phyloP scores from a whole-genome alignment of 2,113 vertebrate species.

The Gambusia holbrooki region DNA sequence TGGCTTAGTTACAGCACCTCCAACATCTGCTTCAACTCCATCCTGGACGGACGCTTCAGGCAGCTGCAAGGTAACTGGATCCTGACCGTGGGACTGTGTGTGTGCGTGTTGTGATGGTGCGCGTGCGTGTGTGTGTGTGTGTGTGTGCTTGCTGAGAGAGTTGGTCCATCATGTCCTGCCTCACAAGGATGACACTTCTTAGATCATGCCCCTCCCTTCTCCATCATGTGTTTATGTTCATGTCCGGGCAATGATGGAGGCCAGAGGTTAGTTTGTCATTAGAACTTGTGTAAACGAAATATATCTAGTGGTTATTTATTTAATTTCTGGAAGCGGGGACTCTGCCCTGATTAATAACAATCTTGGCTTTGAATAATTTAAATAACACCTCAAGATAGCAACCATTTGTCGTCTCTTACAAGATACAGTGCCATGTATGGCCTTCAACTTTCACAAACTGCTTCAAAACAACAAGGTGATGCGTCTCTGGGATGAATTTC shows the following conservation, averaged over 20 bases:
- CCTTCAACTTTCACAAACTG: neutral
- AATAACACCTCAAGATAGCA: slow-evolving; percentile 60
- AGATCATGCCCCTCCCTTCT: slow-evolving; percentile 42
- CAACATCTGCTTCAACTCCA: slow-evolving; percentile 81
- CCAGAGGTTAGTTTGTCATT: slow-evolving; percentile 33
- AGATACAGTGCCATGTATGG: neutral
- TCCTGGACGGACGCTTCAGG: slow-evolving; percentile 83
- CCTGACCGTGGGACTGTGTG: slow-evolving; percentile 1
- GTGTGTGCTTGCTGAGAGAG: slow-evolving; percentile 15
- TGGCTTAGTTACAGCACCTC: slow-evolving; percentile 83
- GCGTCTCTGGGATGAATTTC: neutral
- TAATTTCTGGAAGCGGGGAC: slow-evolving; percentile 59
- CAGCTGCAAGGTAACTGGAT: slow-evolving; percentile 83
- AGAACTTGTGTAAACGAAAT: slow-evolving; percentile 11
- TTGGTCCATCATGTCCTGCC: slow-evolving; percentile 13
- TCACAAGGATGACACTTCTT: slow-evolving; percentile 14
- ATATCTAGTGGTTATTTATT: slow-evolving; percentile 58
- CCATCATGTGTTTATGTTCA: slow-evolving; percentile 25
- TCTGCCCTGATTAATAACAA: slow-evolving; percentile 72
- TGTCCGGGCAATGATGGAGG: slow-evolving; percentile 13
- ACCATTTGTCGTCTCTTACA: neutral
- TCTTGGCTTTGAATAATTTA: slow-evolving; percentile 72
- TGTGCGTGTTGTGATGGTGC: slow-evolving; percentile 1
- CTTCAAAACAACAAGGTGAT: neutral
- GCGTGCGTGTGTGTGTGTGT: neutral